These are phyloP conservation scores for Karalla daura DNA, from an alignment of 2,797 vertebrate genomes.

Conservation along the genomic window DNA sequence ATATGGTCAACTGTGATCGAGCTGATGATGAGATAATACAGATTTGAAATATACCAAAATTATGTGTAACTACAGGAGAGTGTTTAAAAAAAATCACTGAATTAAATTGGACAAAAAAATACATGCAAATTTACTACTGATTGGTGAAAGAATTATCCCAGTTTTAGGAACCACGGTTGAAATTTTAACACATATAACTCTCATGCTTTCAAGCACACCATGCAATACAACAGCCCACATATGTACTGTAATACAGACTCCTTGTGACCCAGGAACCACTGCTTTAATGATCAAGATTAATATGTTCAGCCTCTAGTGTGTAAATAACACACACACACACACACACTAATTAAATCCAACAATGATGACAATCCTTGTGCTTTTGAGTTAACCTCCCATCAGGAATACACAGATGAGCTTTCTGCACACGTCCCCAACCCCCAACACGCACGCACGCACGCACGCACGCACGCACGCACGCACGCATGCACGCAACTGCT, in stretches of 20 bases:
- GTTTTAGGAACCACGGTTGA: background rate
- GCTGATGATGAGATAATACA: slow-evolving; percentile 7
- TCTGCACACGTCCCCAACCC: slow-evolving; percentile 51
- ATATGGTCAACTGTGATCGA: slow-evolving; percentile 17
- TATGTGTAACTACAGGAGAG: background rate
- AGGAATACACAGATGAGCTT: slow-evolving; percentile 50
- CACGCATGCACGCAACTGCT: slow-evolving; percentile 22
- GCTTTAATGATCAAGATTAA: slow-evolving; percentile 23
- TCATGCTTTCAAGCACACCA: background rate
- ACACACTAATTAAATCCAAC: too few relatives aligned
- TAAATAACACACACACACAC: slow-evolving; percentile 47
- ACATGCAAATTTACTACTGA: background rate
- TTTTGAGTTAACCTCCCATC: slow-evolving; percentile 47
- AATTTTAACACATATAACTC: background rate
- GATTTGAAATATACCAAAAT: background rate
- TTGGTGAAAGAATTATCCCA: background rate
- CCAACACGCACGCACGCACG: slow-evolving; percentile 1
- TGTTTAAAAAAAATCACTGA: background rate
- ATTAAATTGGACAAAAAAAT: background rate
- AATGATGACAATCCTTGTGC: slow-evolving; percentile 32
- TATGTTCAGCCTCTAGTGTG: slow-evolving; percentile 45
- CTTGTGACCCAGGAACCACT: background rate
- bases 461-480: background rate
- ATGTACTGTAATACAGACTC: background rate
- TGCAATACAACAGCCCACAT: background rate